phyloP scores from a whole-genome alignment of 2,888 invertebrate species.

The Cosmia trapezina region DNA sequence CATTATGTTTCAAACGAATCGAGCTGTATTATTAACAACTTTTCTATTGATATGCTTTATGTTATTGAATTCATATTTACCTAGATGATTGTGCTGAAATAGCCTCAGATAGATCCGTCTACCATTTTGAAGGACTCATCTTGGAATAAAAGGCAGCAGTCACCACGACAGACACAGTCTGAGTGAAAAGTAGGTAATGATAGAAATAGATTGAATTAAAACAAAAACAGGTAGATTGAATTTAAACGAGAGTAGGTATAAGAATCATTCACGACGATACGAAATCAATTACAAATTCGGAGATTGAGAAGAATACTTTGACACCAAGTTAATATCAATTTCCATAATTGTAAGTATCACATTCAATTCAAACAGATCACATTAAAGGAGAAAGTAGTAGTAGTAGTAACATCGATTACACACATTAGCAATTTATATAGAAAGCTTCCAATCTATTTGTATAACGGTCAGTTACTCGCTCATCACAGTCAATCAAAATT shows the following conservation, averaged over 20 bases:
- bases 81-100: neutral
- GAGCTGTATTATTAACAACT: neutral
- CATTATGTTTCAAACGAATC: neutral
- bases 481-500: conserved; percentile 6
- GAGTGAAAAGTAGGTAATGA: neutral
- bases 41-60: neutral
- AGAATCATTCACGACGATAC: neutral
- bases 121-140: neutral
- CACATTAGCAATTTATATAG: conserved; percentile 8
- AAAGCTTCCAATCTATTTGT: conserved; percentile 33
- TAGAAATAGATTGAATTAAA: neutral
- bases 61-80: neutral
- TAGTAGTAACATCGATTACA: conserved; percentile 6
- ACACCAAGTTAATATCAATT: neutral
- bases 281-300: neutral
- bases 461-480: conserved; percentile 13
- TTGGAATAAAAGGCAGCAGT: neutral
- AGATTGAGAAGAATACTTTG: neutral
- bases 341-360: neutral
- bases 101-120: neutral
- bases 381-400: conserved; percentile 24
- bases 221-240: neutral
- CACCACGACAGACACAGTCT: neutral
- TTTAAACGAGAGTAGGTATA: neutral
- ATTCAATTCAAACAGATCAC: conserved; percentile 4